phyloP scores from a whole-genome alignment of 2,888 invertebrate genomes.

The Lasiommata megera region DNA sequence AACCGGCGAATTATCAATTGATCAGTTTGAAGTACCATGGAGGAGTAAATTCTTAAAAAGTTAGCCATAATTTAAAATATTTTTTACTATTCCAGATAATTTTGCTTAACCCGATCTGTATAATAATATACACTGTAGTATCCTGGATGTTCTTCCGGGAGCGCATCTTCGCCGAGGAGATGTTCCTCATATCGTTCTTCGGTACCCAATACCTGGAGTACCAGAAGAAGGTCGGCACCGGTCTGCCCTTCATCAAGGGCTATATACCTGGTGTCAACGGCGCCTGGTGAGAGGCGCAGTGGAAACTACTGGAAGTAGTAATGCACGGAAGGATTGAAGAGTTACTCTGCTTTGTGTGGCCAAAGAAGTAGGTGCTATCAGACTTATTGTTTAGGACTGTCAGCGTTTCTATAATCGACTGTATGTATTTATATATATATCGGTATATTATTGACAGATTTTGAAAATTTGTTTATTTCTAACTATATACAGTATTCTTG shows the following conservation, averaged over 20 bases:
- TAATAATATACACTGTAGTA: constrained; percentile 88
- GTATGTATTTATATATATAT: too few species aligned
- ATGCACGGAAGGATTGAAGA: background rate
- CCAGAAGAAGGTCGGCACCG: constrained; percentile 90
- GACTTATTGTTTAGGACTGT: too few species aligned
- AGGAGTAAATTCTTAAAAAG: too few species aligned
- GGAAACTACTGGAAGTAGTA: background rate
- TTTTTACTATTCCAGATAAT: constrained; percentile 83
- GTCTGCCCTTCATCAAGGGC: constrained; percentile 93
- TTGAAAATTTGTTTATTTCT: too few species aligned
- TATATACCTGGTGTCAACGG: constrained; percentile 60
- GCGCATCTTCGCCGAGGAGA: constrained; percentile 93
- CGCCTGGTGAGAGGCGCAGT: constrained; percentile 17
- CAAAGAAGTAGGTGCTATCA: background rate
- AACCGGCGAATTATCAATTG: too few species aligned
- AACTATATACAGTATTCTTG: too few species aligned
- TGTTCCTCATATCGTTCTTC: constrained; percentile 94
- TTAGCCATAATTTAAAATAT: too few species aligned
- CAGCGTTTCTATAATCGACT: too few species aligned
- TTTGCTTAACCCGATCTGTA: constrained; percentile 94
- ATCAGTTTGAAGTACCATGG: too few species aligned
- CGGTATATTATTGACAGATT: too few species aligned
- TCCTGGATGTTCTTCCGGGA: constrained; percentile 96
- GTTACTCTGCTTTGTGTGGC: background rate
- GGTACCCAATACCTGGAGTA: constrained; percentile 93